Evolutionary conservation across 2,797 vertebrate species (phyloP).

Genomic region (Pteronotus mesoamericanus): DNA sequence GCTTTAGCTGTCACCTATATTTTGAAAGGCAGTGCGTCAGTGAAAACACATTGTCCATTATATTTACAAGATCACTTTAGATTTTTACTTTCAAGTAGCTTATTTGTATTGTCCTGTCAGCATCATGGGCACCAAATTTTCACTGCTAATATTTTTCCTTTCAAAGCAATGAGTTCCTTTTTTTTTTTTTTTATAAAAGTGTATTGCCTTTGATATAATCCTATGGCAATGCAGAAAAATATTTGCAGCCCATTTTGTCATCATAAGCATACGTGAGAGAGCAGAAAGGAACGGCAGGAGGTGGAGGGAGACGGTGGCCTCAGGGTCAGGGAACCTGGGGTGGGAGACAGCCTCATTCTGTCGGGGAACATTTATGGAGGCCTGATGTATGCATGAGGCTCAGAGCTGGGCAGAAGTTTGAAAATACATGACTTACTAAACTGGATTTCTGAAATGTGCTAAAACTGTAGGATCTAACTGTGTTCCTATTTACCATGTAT

Average conservation of each 20-base stretch:
- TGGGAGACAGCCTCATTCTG: accelerated
- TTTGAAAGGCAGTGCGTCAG: background rate
- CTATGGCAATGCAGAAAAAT: background rate
- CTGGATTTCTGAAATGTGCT: background rate
- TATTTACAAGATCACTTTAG: background rate
- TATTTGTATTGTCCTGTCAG: background rate
- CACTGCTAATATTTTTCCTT: background rate
- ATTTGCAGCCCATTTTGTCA: background rate
- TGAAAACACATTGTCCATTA: background rate
- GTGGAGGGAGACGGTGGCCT: background rate
- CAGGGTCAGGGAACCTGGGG: background rate
- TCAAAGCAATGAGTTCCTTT: background rate
- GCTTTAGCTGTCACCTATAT: background rate
- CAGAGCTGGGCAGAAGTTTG: background rate
- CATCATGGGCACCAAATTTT: background rate
- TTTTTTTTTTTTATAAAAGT: background rate
- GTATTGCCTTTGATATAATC: background rate
- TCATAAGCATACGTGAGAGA: background rate
- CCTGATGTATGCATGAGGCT: background rate
- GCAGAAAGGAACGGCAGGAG: background rate
- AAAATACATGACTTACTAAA: background rate
- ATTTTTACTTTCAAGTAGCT: background rate
- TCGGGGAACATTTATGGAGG: background rate
- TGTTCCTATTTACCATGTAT: background rate
- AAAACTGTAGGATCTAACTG: background rate